A percentile compares a stretch with the other conserved stretches of the same genome.
Evolutionary conservation across 2,113 vertebrate genomes (phyloP).

Genomic region (Stegostoma tigrinum): DNA sequence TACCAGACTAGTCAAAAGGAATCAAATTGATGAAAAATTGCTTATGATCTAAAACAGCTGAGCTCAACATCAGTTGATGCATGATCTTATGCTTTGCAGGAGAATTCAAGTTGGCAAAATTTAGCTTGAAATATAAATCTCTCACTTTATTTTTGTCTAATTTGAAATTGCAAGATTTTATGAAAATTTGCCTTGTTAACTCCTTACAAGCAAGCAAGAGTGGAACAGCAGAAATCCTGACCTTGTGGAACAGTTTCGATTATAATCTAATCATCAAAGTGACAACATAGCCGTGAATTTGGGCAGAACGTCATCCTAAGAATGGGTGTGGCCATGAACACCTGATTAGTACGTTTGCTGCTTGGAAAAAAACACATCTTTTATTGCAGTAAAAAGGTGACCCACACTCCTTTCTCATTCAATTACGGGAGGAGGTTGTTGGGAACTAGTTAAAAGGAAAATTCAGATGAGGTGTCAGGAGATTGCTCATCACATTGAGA

Average conservation of each 20-base stretch:
- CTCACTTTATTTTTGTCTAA: background rate
- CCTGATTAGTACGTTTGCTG: too few relatives aligned
- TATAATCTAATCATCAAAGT: too few relatives aligned
- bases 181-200: too few relatives aligned
- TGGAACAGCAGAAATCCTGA: background rate
- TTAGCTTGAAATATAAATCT: background rate
- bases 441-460: background rate
- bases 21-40: background rate
- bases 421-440: background rate
- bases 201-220: background rate
- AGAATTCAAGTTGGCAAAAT: background rate
- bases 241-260: background rate
- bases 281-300: too few relatives aligned
- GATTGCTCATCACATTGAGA: background rate
- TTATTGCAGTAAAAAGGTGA: background rate
- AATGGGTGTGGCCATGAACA: too few relatives aligned
- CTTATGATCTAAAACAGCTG: background rate
- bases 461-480: background rate
- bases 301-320: too few relatives aligned
- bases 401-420: background rate
- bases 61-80: background rate
- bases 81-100: background rate
- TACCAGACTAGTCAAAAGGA: background rate
- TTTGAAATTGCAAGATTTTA: background rate
- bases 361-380: background rate